phyloP scores from a whole-genome alignment of 2,797 vertebrate genomes.

The Thripadectes ignobilis region DNA sequence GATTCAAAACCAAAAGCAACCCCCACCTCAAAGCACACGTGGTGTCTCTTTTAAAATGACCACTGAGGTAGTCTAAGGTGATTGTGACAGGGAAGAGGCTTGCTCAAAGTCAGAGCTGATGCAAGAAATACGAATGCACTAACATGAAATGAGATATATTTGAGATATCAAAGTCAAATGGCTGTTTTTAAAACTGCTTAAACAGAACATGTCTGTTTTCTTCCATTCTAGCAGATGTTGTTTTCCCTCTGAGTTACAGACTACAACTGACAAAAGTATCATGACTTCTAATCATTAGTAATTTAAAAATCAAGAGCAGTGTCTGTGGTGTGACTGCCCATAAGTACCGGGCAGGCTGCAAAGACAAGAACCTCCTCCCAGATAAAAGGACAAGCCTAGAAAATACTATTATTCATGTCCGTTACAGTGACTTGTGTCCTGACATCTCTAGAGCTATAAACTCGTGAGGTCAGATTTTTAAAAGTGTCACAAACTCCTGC shows the following conservation, averaged over 20 bases:
- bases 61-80: accelerated
- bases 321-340: not conserved
- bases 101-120: not conserved
- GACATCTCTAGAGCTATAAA: not conserved
- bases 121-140: not conserved
- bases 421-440: not conserved
- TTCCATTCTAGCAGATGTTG: not conserved
- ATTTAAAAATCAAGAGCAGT: not conserved
- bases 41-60: not conserved
- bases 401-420: not conserved
- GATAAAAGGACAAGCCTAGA: not conserved
- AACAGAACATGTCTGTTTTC: not conserved
- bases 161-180: not conserved
- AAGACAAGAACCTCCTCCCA: not conserved
- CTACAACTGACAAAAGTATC: not conserved
- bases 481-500: not conserved
- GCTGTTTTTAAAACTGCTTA: not conserved
- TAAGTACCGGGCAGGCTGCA: not conserved
- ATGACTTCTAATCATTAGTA: not conserved
- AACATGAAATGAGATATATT: not conserved
- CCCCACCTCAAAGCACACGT: not conserved
- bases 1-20: not conserved
- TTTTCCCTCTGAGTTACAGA: not conserved
- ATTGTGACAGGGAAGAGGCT: not conserved
- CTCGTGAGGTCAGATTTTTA: not conserved